These are phyloP conservation scores for Pedionomus torquatus DNA, from an alignment of 2,113 vertebrate genomes.

Conservation along the genomic window DNA sequence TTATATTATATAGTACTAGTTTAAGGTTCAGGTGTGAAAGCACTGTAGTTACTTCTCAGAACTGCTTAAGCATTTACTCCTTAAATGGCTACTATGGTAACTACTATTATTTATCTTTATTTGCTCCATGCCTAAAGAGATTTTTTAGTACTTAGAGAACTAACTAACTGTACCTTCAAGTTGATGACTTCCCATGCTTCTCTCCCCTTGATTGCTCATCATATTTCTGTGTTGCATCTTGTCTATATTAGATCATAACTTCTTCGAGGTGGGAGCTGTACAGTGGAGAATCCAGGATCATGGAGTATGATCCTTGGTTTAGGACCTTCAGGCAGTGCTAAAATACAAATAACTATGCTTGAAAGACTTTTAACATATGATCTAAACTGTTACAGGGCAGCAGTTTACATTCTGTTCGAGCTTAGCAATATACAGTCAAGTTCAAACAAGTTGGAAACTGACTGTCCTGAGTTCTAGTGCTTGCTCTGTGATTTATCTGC, in stretches of 20 bases:
- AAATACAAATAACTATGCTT: conserved; percentile 12
- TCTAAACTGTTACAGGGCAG: conserved; percentile 25
- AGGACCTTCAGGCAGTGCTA: not conserved
- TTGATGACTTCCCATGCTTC: not conserved
- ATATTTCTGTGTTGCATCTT: conserved; percentile 15
- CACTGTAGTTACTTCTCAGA: not conserved
- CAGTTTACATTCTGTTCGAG: conserved; percentile 30
- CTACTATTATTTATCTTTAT: conserved; percentile 11
- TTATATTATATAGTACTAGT: not conserved
- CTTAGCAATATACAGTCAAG: not conserved
- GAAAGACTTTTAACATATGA: conserved; percentile 8
- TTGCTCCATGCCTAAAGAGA: not conserved
- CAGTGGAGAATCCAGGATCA: not conserved
- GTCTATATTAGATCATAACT: not conserved
- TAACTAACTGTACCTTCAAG: conserved; percentile 20
- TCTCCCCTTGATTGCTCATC: not conserved
- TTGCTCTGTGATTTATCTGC: conserved; percentile 17
- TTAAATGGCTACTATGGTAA: not conserved
- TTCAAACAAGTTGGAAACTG: conserved; percentile 31
- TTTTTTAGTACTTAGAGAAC: conserved; percentile 22
- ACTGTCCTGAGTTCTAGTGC: not conserved
- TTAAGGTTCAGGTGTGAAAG: not conserved
- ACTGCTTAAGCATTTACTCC: not conserved
- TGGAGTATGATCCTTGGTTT: conserved; percentile 5
- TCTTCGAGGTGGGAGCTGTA: not conserved